Evolutionary conservation across 2,888 invertebrate genomes (phyloP).

Genomic region (Lapara coniferarum): DNA sequence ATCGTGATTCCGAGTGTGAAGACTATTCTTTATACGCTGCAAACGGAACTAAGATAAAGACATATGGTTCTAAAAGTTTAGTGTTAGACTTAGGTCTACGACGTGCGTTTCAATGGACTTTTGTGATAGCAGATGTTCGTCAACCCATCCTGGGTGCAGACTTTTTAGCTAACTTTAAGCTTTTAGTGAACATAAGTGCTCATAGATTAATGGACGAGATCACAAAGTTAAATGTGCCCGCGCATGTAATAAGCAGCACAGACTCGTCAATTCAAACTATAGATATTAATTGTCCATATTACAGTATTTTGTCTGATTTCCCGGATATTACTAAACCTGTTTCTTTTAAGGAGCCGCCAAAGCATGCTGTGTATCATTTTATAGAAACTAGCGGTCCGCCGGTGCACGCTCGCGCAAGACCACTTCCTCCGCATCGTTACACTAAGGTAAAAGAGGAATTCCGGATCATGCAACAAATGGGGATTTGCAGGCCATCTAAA

Average conservation of each 20-base stretch:
- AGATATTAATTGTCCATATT: too few species aligned
- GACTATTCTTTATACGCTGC: background rate
- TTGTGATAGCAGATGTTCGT: background rate
- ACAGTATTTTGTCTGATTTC: too few species aligned
- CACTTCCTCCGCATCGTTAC: background rate
- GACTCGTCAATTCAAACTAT: too few species aligned
- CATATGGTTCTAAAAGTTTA: background rate
- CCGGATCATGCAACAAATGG: background rate
- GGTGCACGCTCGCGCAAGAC: background rate
- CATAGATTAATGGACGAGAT: background rate
- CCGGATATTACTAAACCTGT: too few species aligned
- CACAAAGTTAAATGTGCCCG: background rate
- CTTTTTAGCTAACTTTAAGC: background rate
- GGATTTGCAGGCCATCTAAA: background rate
- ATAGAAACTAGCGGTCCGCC: background rate
- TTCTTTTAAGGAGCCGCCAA: too few species aligned
- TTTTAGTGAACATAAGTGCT: background rate
- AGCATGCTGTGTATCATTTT: too few species aligned
- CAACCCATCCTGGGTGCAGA: background rate
- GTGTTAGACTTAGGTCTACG: background rate
- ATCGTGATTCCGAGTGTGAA: too few species aligned
- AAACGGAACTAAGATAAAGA: background rate
- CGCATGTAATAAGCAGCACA: too few species aligned
- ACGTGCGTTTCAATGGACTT: background rate
- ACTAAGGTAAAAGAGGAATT: background rate